Conservation (phyloP, 1,140 invertebrate species). For the Scaptomyza pallida region DNA sequence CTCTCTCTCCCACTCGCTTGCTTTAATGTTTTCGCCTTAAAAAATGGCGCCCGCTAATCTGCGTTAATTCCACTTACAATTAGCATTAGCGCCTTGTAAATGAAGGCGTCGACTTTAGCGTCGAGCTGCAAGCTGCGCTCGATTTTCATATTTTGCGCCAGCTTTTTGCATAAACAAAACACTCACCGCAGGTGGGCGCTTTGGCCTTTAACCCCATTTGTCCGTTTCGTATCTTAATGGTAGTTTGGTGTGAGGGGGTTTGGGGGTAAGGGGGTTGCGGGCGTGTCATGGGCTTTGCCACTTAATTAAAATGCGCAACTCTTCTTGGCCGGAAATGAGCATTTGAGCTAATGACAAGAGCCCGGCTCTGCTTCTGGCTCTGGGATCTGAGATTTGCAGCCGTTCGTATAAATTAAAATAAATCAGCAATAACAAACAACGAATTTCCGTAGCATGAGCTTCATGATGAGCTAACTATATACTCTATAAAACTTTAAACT, state of each 20-base stretch:
- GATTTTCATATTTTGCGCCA: conserved; percentile 75
- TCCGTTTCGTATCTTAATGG: not conserved
- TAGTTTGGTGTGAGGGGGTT: not conserved
- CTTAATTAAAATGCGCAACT: conserved; percentile 81
- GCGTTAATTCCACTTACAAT: conserved; percentile 81
- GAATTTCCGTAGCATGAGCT: not conserved
- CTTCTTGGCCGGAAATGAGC: conserved; percentile 80
- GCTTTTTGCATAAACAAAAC: conserved; percentile 73
- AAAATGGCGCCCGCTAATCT: conserved; percentile 71
- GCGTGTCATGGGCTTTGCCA: conserved; percentile 40
- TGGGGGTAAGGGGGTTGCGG: not conserved
- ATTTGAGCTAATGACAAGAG: conserved; percentile 74
- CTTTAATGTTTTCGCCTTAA: conserved; percentile 32
- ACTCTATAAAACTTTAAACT: not conserved
- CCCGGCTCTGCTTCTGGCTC: no score
- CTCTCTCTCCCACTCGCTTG: not conserved
- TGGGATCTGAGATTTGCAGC: conserved; percentile 49
- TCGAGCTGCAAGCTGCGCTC: conserved; percentile 36
- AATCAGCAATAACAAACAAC: conserved; percentile 49
- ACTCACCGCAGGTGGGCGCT: conserved; percentile 61
- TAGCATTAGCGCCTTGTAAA: conserved; percentile 81
- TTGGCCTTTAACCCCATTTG: conserved; percentile 1
- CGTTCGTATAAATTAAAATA: conserved; percentile 64
- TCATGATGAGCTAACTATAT: not conserved
- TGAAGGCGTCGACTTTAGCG: conserved; percentile 26